Evolutionary conservation across 2,113 vertebrate species (phyloP), one percentile per base, ranked within the genome.

Genomic region (Montifringilla adamsi): DNA sequence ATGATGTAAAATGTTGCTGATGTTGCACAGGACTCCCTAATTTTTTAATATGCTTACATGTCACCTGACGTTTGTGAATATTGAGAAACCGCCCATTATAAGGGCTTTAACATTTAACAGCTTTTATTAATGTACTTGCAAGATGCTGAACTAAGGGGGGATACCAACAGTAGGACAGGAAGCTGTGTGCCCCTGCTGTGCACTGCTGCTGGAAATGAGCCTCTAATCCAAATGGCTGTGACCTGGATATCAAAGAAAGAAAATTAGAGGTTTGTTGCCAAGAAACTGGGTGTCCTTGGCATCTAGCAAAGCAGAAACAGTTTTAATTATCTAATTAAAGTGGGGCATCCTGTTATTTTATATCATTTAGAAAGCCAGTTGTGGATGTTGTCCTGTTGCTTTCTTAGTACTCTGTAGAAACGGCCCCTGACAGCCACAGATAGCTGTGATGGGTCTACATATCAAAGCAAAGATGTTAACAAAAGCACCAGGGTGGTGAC

Each of bases 221-320:
- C 76, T 89, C 39, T 77, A 41, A 66, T 93, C 80, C 79, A 81
- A 92, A 74, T 47, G 83, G 63, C 86, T 84, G 86, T 93, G 94
- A 95, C 96, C 96, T 97, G 95, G 95, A 93, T 94, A 96, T 95
- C 83, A 86, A 77, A 84, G 94, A 68, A 90, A 67, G 72, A 93
- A 93, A 96, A 95, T 84, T 16, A 59, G 59, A 66, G 72, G 72
- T 86, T 91, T n/a, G 68, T 94, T 95, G 96, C 95, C 94, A 94
- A 94, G 93, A 95, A 95, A 96, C 95, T 90, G 86, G 72, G 87
- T 94, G 94, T 95, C 81, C 91, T 96, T 96, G 95, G 93, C 95
- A 94, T 52, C 87, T 72, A 87, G 52, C 64, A 91, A 93, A 87
- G 93, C 84, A 87, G 84, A 83, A 87, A 60, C 53, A 84, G 89